Evolutionary conservation across 2,113 vertebrate genomes (phyloP), one percentile per base, ranked within the genome.

Genomic region (Spermophilus dauricus): DNA sequence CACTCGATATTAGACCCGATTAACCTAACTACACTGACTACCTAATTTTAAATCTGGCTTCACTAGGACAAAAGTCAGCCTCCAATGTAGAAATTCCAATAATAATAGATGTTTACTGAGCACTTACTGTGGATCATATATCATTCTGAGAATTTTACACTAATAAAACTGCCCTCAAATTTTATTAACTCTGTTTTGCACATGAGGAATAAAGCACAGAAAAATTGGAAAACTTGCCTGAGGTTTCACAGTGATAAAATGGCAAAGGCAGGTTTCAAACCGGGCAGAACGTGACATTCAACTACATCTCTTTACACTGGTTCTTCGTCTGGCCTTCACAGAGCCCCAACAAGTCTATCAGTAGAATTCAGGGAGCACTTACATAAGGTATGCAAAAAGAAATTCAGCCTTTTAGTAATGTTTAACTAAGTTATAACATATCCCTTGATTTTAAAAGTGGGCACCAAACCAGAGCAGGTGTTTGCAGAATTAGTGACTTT

Each of bases 171-270:
- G 91, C 48, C 48, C 16, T 77, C 48, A 39, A 16, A 53, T 86
- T 95, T 85, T 73, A 75, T 84, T n/a, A 82, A 67, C 32, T 37
- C 4, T 85, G 48, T 37, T 83, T 97, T 87, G 10, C 37, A 84
- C 96, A 86, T 34, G 39, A 80, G 16, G 53, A 58, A 32, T 61
- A 45, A 85, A 45, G 22, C 37, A 67, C 28, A 61, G n/a, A 65
- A 22, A 78, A 17, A 28, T 65, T 69, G 88, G 63, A 26, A 78
- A 88, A 56, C 20, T 67, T 82, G 30, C 30, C 7, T 0, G 24
- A 78, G 28, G 26, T 86, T n/a, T 89, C 18, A 85, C 9, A 69
- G 61, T 4, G 1, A 67, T 18, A 45, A 90, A 73, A 53, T 16
- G 37, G 56, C 42, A 42, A 48, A 78, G 9, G 13, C 3, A 84